A percentile compares a stretch with the other conserved stretches of the same genome.
Conservation (phyloP, 2,888 invertebrate species). For the Scaptodrosophila latifasciaeformis region DNA sequence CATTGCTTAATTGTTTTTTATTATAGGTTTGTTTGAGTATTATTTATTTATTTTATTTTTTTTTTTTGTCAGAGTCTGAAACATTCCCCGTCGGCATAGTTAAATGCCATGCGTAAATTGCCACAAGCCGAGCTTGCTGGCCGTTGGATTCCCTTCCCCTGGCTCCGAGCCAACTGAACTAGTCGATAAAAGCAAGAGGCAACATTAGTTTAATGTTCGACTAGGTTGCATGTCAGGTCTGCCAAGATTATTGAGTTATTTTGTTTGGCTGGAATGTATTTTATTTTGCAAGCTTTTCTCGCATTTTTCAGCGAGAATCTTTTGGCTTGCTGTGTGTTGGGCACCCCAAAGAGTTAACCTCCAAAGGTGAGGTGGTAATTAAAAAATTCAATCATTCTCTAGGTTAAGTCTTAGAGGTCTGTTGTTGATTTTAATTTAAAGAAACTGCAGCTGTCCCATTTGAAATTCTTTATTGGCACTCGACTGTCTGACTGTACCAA, state of each 20-base stretch:
- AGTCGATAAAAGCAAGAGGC: not conserved
- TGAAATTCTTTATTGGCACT: constrained; percentile 34
- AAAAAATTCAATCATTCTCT: no score
- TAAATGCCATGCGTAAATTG: constrained; percentile 22
- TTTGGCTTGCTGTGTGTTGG: no score
- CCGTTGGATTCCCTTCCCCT: not conserved
- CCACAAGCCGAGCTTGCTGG: constrained; percentile 10
- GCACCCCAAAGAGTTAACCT: no score
- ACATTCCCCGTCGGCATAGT: constrained; percentile 22
- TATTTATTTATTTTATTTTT: not conserved
- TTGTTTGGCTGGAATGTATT: no score
- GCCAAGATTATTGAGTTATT: constrained; percentile 16
- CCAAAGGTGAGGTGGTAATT: no score
- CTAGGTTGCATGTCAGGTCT: not conserved
- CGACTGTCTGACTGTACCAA: constrained; percentile 27
- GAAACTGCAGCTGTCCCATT: no score
- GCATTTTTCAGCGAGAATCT: no score
- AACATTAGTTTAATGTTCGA: not conserved
- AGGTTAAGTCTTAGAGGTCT: no score
- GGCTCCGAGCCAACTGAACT: not conserved
- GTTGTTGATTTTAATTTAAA: no score
- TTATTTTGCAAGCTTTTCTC: no score
- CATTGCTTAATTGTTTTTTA: constrained; percentile 56
- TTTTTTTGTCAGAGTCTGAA: not conserved
- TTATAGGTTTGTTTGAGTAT: constrained; percentile 6